Evolutionary conservation across 2,888 invertebrate species (phyloP), one percentile per base, ranked within the genome.

Genomic region (Cheilosia vernalis): DNA sequence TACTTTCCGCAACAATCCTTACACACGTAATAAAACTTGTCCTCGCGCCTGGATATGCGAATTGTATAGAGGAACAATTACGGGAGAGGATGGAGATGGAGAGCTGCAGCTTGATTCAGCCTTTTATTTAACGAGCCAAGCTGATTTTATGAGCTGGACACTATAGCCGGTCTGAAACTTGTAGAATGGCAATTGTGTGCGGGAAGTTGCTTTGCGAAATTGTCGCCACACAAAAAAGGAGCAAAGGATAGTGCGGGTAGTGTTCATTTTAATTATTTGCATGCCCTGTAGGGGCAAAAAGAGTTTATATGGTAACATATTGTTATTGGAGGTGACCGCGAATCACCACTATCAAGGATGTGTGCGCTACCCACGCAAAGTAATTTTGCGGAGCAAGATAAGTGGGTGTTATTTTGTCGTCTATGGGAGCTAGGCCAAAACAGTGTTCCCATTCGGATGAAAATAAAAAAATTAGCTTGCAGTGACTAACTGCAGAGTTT

Each of bases 21-120:
- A 53, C 72, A 81, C 77, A 77, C 81, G 47, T 85, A 72, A 81
- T 81, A 77, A 76, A 85, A 81, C 72, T 63, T 85, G 76, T 80
- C 66, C 64, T 72, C 85, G 81, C 81, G 81, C 72, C 72, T 76
- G 73, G 21, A 55, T 56, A 47, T 72, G 66, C 13, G 49, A 58
- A 53, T 69, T 69, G 24, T 80, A 30, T 13, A 37, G 37, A 13
- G 42, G 51, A 42, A 42, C 42, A 13, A 44, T 47, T 19, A 7
- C 10, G 19, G 2, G 10, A 13, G 44, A 10, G 3, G 42, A 33
- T 10, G 42, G 67, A 17, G 42, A 33, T 10, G 42, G 67, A 17
- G 33, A 15, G 47, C 10, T 13, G 1, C 6, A 2, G 44, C 17
- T 19, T 44, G 33, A 4, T 24, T 13, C 19, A 13, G 2, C 15